Evolutionary conservation across 1,140 invertebrate species (phyloP).

Genomic region (Globodera rostochiensis): DNA sequence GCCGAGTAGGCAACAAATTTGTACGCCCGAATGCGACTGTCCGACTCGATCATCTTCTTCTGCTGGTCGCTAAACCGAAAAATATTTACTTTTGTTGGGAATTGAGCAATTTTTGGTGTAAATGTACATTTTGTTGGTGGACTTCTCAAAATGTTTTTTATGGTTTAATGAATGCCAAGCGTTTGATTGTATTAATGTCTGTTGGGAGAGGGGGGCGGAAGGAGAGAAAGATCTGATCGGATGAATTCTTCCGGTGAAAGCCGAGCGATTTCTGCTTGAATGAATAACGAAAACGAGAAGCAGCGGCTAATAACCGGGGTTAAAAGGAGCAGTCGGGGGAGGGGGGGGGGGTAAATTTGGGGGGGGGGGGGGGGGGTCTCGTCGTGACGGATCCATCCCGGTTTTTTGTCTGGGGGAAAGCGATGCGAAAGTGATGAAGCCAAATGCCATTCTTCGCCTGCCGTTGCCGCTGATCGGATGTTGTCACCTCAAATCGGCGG

Average conservation of each 20-base stretch:
- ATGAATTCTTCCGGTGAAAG: neutral
- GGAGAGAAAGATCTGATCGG: neutral
- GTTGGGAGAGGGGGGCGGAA: too few species aligned
- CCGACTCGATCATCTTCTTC: slow-evolving; percentile 48
- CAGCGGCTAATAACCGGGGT: neutral
- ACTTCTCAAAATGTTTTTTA: too few species aligned
- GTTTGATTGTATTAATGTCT: too few species aligned
- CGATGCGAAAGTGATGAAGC: too few species aligned
- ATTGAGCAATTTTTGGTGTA: neutral
- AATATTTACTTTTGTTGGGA: neutral
- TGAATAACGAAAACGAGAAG: neutral
- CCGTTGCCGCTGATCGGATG: too few species aligned
- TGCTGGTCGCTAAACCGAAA: slow-evolving; percentile 24
- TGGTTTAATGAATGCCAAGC: too few species aligned
- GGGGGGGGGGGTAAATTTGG: too few species aligned
- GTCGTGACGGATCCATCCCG: neutral
- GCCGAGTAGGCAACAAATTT: slow-evolving; percentile 59
- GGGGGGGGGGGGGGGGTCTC: neutral
- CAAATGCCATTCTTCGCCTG: too few species aligned
- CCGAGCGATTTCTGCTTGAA: neutral
- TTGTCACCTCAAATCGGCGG: neutral
- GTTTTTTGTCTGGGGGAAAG: too few species aligned
- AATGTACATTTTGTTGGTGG: neutral
- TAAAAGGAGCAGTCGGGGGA: neutral
- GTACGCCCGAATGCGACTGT: slow-evolving; percentile 54